Base-by-base conservation (phyloP, 2,113 vertebrate species). In the Apistogramma diplotaenia region DNA sequence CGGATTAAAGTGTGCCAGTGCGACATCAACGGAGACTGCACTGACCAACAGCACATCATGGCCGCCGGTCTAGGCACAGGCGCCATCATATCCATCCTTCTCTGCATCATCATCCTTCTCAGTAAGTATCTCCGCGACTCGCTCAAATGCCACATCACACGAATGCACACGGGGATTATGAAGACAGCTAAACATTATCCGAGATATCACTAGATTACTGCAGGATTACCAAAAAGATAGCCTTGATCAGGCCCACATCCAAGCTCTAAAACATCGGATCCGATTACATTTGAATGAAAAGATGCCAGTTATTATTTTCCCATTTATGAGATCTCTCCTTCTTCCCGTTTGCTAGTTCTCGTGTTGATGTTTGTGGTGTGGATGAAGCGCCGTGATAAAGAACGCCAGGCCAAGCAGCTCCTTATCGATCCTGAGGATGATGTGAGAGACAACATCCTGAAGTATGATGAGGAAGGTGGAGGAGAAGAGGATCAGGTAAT, bases 381-480 rank as follows among this genome's bases (percentile, higher is more conserved):
- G 97, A 98, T 99, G 97, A 99, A 99, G 84, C 96, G 97, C 2
- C 96, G 97, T 4, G 98, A 99, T 89, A 99, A 99, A 74, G 97
- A 99, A 59, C 96, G 98, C 9, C 97, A 98, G 88, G 97, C 96
- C 84, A 99, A 99, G 90, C 98, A 99, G 93, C 96, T 99, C 65
- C 92, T 99, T 79, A 99, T 99, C 33, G 98, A 99, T 87, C 98
- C 98, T 0, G 97, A 99, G 90, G 97, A 99, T 84, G 97, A 99
- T 55, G 97, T 99, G 65, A 94, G 98, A 81, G 98, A 99, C 95
- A 99, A 99, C 91, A 99, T 99, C 87, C 94, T 99, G 79, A 99
- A 99, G 91, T 99, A 99, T 0, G 98, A 99, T n/a, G 98, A 99
- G 91, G 98, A 99, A 94, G 98, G 98, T 31, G 98, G 98, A 70